These are phyloP conservation scores for Phodopus roborovskii DNA, from an alignment of 2,113 vertebrate genomes.

Conservation along the genomic window DNA sequence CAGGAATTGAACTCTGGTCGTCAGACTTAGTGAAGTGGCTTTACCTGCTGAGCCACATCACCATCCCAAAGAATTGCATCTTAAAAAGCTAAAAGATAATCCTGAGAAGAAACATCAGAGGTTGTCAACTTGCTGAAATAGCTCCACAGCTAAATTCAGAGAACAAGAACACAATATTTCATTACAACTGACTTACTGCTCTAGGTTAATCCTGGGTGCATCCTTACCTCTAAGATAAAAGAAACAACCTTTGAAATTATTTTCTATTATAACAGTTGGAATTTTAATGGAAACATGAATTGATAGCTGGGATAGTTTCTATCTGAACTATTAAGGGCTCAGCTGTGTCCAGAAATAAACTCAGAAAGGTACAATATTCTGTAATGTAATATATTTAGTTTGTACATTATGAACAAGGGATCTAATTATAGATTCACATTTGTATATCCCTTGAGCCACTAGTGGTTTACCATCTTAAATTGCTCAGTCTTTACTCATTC, in stretches of 20 bases:
- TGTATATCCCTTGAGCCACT: constrained; percentile 73
- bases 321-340: constrained; percentile 66
- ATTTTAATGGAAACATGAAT: constrained; percentile 65
- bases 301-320: constrained; percentile 38
- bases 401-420: constrained; percentile 74
- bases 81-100: constrained; percentile 63
- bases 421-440: constrained; percentile 77
- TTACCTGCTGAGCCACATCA: not conserved
- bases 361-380: constrained; percentile 2
- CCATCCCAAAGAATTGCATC: not conserved
- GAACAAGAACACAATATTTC: constrained; percentile 63
- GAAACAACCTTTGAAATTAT: constrained; percentile 68
- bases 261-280: constrained; percentile 64
- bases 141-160: constrained; percentile 72
- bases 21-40: not conserved
- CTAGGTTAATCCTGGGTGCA: not conserved
- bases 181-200: constrained; percentile 62
- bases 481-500: constrained; percentile 71
- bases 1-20: not conserved
- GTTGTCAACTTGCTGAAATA: constrained; percentile 76
- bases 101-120: constrained; percentile 64
- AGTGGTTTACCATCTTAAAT: constrained; percentile 72
- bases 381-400: constrained; percentile 68
- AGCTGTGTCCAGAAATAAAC: constrained; percentile 74
- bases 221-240: constrained; percentile 71